Conservation (phyloP, 2,113 vertebrate species). For the Lasiurus borealis region DNA sequence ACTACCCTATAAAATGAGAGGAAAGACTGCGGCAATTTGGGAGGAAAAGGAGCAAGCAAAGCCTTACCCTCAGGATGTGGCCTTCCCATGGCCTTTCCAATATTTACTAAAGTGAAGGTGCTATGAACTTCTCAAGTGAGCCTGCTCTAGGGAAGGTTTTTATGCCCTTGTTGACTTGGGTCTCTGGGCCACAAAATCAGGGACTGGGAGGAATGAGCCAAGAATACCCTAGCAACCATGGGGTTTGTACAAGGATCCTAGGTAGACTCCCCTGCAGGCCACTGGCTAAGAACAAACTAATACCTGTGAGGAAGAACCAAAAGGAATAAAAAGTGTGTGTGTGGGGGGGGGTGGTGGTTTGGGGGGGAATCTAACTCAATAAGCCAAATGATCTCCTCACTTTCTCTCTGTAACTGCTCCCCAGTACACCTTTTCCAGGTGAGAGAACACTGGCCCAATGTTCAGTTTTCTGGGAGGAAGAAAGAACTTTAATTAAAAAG, state of each 20-base stretch:
- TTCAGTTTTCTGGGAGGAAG: background rate
- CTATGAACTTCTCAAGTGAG: fast-evolving
- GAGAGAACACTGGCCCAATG: background rate
- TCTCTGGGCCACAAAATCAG: background rate
- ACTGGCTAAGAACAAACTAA: background rate
- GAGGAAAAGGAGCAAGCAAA: background rate
- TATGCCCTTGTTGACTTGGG: background rate
- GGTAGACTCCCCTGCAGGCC: background rate
- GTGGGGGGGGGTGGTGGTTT: background rate
- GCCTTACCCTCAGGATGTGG: background rate
- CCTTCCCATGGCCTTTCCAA: background rate
- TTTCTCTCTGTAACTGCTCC: background rate
- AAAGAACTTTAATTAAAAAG: conserved; percentile 74
- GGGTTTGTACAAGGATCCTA: background rate
- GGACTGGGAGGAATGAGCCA: background rate
- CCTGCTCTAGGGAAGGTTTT: background rate
- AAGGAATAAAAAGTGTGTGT: background rate
- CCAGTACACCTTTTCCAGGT: background rate
- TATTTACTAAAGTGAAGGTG: background rate
- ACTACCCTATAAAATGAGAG: background rate
- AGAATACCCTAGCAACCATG: background rate
- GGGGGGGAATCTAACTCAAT: background rate
- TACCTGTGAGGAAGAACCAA: background rate
- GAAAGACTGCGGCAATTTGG: background rate
- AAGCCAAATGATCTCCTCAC: background rate